Base-by-base conservation (phyloP, 1,140 invertebrate genomes). In the Halesus radiatus region DNA sequence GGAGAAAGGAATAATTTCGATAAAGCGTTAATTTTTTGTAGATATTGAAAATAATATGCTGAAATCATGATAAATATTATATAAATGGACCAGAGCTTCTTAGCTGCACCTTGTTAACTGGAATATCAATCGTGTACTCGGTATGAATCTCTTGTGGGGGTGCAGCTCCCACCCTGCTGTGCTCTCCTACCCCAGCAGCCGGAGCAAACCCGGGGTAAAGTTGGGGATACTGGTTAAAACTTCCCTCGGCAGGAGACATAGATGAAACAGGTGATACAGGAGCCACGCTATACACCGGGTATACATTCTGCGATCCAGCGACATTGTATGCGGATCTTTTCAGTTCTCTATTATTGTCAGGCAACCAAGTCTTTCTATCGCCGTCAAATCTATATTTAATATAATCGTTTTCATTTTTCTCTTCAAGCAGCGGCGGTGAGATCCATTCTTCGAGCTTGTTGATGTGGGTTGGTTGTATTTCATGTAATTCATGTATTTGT, bases 61-160 rank as follows among this genome's bases (percentile, higher is more conserved):
- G 3, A 37, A 37, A 37, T 29, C 26, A 3, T 29, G 26, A 45
- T 45, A 45, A 13, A 45, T 8, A 45, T 45, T 45, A 45, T 45
- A 45, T 45, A 13, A 78, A 73, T 15, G 80, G 80, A 3, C 37
- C 32, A 5, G 68, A 79, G 88, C 84, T 87, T 88, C 88, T 87
- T 87, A 89, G 88, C 74, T 84, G 87, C 84, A 89, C 84, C 66
- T 87, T 85, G 85, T 89, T 89, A 70, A 86, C 88, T 3, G 89
- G 89, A 13, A 90, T 81, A 77, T 90, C 88, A 76, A 90, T 77
- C 2, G 88, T 83, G 79, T 88, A 89, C 77, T 89, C 88, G 1
- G 88, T 88, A 83, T 89, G 88, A 0, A 89, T 87, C 68, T 90
- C 88, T 0, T 86, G 86, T 15, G 88, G 88, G 68, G 82, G 84